Evolutionary conservation across 1,140 invertebrate genomes (phyloP), one percentile per base, ranked within the genome.

Genomic region (Drosophila mojavensis): DNA sequence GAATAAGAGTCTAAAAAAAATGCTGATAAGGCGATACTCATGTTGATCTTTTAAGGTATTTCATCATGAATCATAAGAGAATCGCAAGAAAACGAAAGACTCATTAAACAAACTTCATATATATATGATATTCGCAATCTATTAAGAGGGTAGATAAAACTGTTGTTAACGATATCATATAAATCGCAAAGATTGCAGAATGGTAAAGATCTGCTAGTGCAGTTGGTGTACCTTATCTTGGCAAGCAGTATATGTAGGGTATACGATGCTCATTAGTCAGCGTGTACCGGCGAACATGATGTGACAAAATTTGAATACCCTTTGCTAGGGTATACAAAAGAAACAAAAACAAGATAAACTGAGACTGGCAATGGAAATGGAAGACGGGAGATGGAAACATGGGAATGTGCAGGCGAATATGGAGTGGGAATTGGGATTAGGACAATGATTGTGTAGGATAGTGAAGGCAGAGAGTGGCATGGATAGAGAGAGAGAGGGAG

Each of bases 391-490:
- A 20, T 24, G 28, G 17, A 5, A 11, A 36, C 2, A 17, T 54
- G 55, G 13, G 36, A 43, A 59, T 59, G 26, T 58, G 33, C 39
- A 26, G 62, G 50, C 17, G 20, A 41, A 54, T 53, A 47, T 47
- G 63, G 50, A 53, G 69, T 66, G 69, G 55, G 69, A 47, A 72
- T 66, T 56, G 20, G 65, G 71, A 74, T 74, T 69, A 74, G 71
- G 64, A 74, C 71, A 62, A 69, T 68, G 70, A 73, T 61, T 58
- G 50, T 60, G 50, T 53, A 72, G 47, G 63, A 53, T 61, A 58
- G 43, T 13, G 9, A n/a, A 24, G 48, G 39, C 6, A 11, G 43
- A 66, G 53, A 50, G 2, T 39, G 17, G 0, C 4, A 11, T 51
- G 9, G 1, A 20, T 9, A 24, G 24, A n/a, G 3, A 13, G 60